Evolutionary conservation across 2,888 invertebrate species (phyloP).

Genomic region (Neoascia interrupta): DNA sequence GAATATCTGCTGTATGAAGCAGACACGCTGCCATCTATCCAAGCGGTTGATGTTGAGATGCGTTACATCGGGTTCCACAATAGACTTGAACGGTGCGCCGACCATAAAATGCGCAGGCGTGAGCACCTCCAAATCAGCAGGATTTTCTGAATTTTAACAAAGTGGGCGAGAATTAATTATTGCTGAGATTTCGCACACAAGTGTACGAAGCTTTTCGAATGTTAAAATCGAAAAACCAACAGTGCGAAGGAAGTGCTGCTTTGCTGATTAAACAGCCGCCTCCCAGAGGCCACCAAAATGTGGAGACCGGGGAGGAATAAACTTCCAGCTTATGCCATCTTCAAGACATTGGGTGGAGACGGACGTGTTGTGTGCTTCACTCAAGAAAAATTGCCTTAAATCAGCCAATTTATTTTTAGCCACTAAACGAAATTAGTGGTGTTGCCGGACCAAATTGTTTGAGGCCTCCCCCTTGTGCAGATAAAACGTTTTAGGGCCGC

Average conservation of each 20-base stretch:
- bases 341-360: neutral
- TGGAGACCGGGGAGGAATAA: slow-evolving; percentile 30
- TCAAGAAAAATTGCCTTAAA: neutral
- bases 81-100: no score
- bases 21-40: no score
- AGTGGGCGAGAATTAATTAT: slow-evolving; percentile 60
- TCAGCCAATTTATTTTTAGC: neutral
- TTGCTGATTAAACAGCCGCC: neutral
- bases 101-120: no score
- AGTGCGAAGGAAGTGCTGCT: no score
- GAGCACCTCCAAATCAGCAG: no score
- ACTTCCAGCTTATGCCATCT: slow-evolving; percentile 10
- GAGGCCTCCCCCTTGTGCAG: slow-evolving; percentile 12
- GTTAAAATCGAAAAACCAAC: neutral
- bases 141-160: slow-evolving; percentile 64
- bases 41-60: no score
- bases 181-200: slow-evolving; percentile 59
- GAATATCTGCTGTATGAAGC: no score
- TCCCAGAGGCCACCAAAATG: slow-evolving; percentile 1
- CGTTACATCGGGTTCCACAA: no score
- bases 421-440: neutral
- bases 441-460: neutral
- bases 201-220: slow-evolving; percentile 25
- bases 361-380: neutral
- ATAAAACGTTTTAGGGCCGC: slow-evolving; percentile 40